These are phyloP conservation scores for Zaprionus ghesquierei DNA, from an alignment of 1,140 invertebrate genomes.

Conservation along the genomic window DNA sequence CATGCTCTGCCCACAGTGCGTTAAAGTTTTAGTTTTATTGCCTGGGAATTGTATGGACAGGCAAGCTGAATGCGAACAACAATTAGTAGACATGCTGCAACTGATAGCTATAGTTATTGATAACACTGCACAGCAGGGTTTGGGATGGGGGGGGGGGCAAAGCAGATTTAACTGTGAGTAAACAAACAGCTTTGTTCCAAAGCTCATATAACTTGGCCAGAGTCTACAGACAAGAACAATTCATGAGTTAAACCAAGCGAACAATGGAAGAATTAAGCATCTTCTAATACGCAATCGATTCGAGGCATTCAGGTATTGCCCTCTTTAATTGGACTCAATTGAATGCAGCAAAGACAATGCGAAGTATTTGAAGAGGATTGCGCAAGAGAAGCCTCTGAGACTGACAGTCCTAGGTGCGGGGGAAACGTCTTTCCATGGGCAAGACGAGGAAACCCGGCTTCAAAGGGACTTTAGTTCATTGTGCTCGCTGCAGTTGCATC, in stretches of 20 bases:
- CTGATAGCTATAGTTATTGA: slow-evolving; percentile 16
- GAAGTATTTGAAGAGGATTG: slow-evolving; percentile 31
- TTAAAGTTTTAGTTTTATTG: slow-evolving; percentile 40
- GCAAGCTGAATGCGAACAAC: slow-evolving; percentile 8
- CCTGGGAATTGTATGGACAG: slow-evolving; percentile 8
- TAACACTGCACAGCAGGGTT: slow-evolving; percentile 1
- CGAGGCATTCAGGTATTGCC: slow-evolving; percentile 29
- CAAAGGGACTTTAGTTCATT: slow-evolving; percentile 39
- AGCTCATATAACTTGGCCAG: not conserved
- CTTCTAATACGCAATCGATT: slow-evolving; percentile 1
- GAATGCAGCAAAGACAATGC: slow-evolving; percentile 43
- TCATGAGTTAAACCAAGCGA: not conserved
- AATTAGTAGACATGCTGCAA: slow-evolving; percentile 25
- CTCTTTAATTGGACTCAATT: slow-evolving; percentile 60
- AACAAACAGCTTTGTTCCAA: not conserved
- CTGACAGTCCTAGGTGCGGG: too few species aligned
- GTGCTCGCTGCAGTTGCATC: slow-evolving; percentile 44
- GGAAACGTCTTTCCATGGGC: too few species aligned
- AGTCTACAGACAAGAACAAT: not conserved
- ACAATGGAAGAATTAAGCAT: slow-evolving; percentile 16
- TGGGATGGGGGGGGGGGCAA: too few species aligned
- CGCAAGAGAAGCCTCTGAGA: slow-evolving; percentile 1
- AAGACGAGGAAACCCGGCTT: not conserved
- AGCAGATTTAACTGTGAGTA: not conserved
- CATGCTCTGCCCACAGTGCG: slow-evolving; percentile 19